Conservation (phyloP, 2,113 vertebrate species). For the Acinonyx jubatus region DNA sequence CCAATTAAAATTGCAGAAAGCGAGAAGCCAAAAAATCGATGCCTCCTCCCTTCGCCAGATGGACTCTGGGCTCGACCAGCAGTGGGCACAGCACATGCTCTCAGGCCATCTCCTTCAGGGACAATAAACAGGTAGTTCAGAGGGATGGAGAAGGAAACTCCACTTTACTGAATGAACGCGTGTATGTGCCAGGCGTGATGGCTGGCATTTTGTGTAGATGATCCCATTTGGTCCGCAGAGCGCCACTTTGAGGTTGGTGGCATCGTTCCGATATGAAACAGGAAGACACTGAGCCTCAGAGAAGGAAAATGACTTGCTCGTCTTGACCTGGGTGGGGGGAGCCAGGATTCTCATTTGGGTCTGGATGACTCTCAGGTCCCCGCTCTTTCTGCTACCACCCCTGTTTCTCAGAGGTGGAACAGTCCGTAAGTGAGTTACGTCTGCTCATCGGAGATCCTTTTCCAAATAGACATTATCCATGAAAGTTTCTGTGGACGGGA, state of each 20-base stretch:
- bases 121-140: background rate
- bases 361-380: background rate
- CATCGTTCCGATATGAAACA: background rate
- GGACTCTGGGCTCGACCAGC: background rate
- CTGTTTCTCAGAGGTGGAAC: background rate
- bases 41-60: background rate
- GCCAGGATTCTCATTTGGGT: background rate
- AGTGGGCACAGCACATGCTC: rapidly evolving
- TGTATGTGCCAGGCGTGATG: background rate
- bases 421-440: rapidly evolving
- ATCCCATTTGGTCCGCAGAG: background rate
- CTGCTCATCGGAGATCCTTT: background rate
- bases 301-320: background rate
- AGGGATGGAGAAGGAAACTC: background rate
- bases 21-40: background rate
- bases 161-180: background rate
- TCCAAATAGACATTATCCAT: background rate
- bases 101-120: background rate
- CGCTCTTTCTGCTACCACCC: background rate
- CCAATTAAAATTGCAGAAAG: background rate
- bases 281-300: background rate
- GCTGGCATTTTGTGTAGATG: background rate
- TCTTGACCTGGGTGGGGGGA: rapidly evolving
- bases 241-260: background rate
- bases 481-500: background rate